Conservation (phyloP, 2,888 invertebrate genomes). For the Girardia tigrina region DNA sequence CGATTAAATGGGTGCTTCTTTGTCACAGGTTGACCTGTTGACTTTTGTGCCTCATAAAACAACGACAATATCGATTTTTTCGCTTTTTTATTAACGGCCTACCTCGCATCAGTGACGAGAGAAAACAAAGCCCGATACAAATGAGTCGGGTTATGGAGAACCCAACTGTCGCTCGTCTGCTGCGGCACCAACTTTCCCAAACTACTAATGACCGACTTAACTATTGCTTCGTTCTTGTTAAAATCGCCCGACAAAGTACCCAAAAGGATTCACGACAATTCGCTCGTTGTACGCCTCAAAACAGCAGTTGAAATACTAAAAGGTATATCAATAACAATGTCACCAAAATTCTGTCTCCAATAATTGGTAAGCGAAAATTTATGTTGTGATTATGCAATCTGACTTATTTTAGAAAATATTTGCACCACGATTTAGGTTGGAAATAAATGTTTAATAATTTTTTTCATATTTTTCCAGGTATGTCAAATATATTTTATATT, state of each 20-base stretch:
- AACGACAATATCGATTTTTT: background rate
- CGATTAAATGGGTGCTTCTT: too few species aligned
- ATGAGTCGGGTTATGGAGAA: background rate
- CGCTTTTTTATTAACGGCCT: background rate
- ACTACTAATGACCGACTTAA: background rate
- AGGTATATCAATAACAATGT: background rate
- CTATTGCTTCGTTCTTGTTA: background rate
- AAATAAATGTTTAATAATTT: too few species aligned
- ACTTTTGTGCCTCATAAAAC: too few species aligned
- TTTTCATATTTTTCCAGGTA: too few species aligned
- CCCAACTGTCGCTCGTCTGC: background rate
- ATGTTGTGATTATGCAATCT: too few species aligned
- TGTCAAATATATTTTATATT: too few species aligned
- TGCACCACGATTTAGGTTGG: too few species aligned
- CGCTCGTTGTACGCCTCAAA: background rate
- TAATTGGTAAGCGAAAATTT: too few species aligned
- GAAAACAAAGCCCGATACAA: background rate
- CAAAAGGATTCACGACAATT: background rate
- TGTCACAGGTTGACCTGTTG: too few species aligned
- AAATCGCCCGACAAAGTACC: background rate
- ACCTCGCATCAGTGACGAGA: background rate
- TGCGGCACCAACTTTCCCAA: background rate
- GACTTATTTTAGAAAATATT: too few species aligned
- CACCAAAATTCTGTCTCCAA: too few species aligned
- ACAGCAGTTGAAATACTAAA: background rate